A percentile compares a stretch with the other conserved stretches of the same genome.
Conservation (phyloP, 2,797 vertebrate species). For the Melanogrammus aeglefinus region DNA sequence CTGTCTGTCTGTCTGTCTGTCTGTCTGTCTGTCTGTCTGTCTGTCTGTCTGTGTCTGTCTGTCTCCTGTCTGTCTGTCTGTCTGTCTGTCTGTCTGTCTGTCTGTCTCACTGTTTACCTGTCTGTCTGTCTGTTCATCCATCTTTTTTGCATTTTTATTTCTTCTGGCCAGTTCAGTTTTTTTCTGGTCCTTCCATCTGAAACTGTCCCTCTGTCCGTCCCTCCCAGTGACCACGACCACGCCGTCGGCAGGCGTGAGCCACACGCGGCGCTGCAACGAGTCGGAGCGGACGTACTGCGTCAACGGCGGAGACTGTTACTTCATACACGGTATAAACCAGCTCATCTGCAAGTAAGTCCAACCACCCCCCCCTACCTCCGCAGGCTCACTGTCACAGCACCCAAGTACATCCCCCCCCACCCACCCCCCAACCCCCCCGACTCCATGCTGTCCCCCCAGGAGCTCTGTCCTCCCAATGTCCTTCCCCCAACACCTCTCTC, state of each 20-base stretch:
- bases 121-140: conserved; percentile 12
- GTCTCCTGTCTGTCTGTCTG: background rate
- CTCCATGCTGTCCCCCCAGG: background rate
- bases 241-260: conserved; percentile 87
- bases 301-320: conserved; percentile 97
- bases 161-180: background rate
- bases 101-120: background rate
- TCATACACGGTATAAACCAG: conserved; percentile 97
- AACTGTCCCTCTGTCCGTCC: background rate
- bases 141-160: background rate
- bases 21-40: conserved; percentile 15
- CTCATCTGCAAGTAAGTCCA: conserved; percentile 95
- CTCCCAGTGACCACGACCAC: conserved; percentile 79
- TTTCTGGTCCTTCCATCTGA: conserved; percentile 1
- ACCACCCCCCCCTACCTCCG: background rate
- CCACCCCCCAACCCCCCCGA: background rate
- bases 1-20: conserved; percentile 13
- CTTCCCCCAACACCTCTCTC: background rate
- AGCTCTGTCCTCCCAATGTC: background rate
- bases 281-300: conserved; percentile 93
- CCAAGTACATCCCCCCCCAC: conserved; percentile 6
- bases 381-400: background rate
- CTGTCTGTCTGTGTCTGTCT: conserved; percentile 6
- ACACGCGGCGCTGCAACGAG: conserved; percentile 92
- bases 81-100: conserved; percentile 7